Conservation (phyloP, 2,888 invertebrate species). For the Drosophila rellima region DNA sequence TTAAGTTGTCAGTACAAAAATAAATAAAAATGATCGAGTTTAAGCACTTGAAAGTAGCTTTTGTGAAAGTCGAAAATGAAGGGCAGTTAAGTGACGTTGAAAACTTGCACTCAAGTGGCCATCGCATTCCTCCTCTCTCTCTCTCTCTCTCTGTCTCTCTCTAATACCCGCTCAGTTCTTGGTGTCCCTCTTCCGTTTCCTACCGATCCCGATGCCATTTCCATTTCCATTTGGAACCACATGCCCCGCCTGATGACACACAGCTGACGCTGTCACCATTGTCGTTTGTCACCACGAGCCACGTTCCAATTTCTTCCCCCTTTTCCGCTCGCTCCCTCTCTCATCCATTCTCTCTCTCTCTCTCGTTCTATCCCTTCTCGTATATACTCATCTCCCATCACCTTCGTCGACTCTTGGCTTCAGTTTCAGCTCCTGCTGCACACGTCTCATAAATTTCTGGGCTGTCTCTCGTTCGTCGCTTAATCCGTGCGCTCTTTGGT, state of each 20-base stretch:
- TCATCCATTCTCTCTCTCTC: not conserved
- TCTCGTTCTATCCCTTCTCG: not conserved
- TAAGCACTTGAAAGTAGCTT: too few species aligned
- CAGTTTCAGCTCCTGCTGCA: slow-evolving; percentile 39
- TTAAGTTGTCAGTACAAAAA: too few species aligned
- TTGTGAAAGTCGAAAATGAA: not conserved
- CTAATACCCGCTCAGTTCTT: not conserved
- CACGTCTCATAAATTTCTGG: slow-evolving; percentile 75
- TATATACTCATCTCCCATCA: not conserved
- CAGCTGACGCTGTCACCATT: slow-evolving; percentile 70
- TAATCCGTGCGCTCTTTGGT: slow-evolving; percentile 66
- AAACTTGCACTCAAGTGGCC: slow-evolving; percentile 58
- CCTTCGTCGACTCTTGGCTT: slow-evolving; percentile 14
- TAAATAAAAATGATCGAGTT: too few species aligned
- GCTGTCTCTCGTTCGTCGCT: slow-evolving; percentile 66
- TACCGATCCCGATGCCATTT: not conserved
- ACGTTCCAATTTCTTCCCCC: slow-evolving; percentile 4
- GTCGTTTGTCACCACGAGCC: slow-evolving; percentile 68
- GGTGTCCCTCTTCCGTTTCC: not conserved
- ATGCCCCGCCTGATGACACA: slow-evolving; percentile 35
- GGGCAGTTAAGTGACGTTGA: slow-evolving; percentile 35
- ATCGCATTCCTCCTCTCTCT: slow-evolving; percentile 34
- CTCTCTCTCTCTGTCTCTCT: not conserved
- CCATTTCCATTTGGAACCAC: slow-evolving; percentile 41
- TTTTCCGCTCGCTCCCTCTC: not conserved